Evolutionary conservation across 2,888 invertebrate genomes (phyloP).

Genomic region (Eupithecia exiguata): DNA sequence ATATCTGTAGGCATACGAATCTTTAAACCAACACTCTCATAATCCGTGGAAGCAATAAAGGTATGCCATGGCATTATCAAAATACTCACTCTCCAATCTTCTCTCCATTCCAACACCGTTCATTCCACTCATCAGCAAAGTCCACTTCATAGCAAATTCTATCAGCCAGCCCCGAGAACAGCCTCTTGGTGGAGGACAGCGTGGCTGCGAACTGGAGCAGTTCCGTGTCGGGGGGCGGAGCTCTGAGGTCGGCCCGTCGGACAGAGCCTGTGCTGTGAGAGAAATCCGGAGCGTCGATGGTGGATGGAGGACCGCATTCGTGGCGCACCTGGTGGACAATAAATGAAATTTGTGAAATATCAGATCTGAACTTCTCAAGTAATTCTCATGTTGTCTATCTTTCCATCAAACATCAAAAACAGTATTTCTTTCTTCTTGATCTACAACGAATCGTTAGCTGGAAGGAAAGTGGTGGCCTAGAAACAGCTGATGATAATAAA

Average conservation of each 20-base stretch:
- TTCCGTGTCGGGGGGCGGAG: conserved; percentile 86
- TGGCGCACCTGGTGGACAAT: conserved; percentile 64
- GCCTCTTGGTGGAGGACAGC: conserved; percentile 89
- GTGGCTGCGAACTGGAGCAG: conserved; percentile 86
- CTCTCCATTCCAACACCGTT: conserved; percentile 93
- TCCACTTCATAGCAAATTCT: conserved; percentile 89
- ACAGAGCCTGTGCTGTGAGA: conserved; percentile 49
- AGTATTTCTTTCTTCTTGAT: neutral
- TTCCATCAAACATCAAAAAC: neutral
- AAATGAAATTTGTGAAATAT: neutral
- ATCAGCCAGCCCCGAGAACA: conserved; percentile 92
- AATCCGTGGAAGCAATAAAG: no score
- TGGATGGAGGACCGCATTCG: conserved; percentile 74
- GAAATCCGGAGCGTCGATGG: conserved; percentile 57
- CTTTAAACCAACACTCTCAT: no score
- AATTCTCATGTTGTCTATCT: neutral
- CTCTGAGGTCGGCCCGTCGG: conserved; percentile 77
- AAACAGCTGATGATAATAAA: neutral
- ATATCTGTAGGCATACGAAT: no score
- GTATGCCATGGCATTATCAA: neutral
- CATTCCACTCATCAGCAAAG: conserved; percentile 86
- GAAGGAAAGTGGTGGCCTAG: neutral
- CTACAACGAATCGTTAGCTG: neutral
- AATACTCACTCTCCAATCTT: conserved; percentile 89
- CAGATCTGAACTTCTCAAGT: neutral